These are phyloP conservation scores for Pica pica DNA, from an alignment of 2,113 vertebrate genomes.

Conservation along the genomic window DNA sequence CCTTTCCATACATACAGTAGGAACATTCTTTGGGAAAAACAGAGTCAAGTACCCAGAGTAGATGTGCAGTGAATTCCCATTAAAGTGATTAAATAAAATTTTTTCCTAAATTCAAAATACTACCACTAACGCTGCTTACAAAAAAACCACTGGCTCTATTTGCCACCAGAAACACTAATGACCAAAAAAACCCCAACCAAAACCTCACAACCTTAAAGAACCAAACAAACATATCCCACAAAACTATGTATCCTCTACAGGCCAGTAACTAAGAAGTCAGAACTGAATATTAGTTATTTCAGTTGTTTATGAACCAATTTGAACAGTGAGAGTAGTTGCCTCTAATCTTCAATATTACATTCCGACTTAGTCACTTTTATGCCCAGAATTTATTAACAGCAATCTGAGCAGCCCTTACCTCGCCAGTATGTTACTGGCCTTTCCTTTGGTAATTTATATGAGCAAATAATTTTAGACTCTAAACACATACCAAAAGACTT, in stretches of 20 bases:
- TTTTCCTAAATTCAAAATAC: conserved; percentile 5
- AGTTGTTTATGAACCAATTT: not conserved
- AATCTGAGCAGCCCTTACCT: not conserved
- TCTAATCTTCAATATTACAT: not conserved
- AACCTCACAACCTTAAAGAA: not conserved
- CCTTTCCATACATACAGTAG: not conserved
- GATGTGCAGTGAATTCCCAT: not conserved
- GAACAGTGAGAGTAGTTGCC: not conserved
- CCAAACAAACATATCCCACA: not conserved
- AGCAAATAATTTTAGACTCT: not conserved
- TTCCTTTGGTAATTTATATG: not conserved
- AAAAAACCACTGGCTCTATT: not conserved
- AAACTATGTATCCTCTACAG: not conserved
- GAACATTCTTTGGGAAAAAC: not conserved
- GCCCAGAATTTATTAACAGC: not conserved
- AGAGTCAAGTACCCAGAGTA: not conserved
- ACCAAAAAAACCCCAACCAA: not conserved
- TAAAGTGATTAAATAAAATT: conserved; percentile 37
- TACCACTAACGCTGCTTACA: not conserved
- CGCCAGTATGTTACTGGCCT: not conserved
- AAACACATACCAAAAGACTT: not conserved
- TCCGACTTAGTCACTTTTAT: not conserved
- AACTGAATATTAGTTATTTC: not conserved
- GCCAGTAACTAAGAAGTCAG: not conserved
- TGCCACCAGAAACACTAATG: not conserved